These are phyloP conservation scores for Sebastes jordani DNA, from an alignment of 2,797 vertebrate genomes.

Conservation along the genomic window DNA sequence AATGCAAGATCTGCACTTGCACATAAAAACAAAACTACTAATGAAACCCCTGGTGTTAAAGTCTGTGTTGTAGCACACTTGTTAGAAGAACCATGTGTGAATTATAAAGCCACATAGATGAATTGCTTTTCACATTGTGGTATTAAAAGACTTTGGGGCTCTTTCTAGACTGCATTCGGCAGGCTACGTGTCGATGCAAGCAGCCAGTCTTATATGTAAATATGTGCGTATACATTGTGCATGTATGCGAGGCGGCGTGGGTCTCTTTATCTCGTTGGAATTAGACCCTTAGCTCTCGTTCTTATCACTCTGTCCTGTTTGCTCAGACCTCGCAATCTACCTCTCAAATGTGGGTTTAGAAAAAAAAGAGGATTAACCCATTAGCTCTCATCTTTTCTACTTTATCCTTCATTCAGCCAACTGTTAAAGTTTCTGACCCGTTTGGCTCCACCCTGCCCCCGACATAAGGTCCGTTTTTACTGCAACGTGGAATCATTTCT, in stretches of 20 bases:
- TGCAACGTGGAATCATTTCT: neutral
- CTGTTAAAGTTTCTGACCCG: constrained; percentile 19
- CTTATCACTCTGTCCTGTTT: constrained; percentile 82
- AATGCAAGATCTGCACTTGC: constrained; percentile 14
- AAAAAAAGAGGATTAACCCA: constrained; percentile 75
- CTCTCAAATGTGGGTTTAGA: constrained; percentile 55
- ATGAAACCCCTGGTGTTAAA: neutral
- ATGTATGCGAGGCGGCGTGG: constrained; percentile 30
- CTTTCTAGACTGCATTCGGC: neutral
- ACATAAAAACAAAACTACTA: constrained; percentile 1
- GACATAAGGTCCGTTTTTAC: neutral
- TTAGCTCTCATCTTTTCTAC: constrained; percentile 60
- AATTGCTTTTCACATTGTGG: neutral
- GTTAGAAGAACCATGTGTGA: neutral
- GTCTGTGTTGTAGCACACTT: neutral
- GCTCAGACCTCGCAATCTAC: constrained; percentile 77
- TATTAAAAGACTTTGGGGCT: neutral
- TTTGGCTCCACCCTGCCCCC: neutral
- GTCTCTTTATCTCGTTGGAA: constrained; percentile 82
- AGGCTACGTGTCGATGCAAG: neutral
- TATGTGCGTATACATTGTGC: neutral
- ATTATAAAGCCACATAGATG: neutral
- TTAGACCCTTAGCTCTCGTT: constrained; percentile 81
- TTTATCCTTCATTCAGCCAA: constrained; percentile 45
- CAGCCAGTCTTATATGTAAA: neutral